Percentiles rank a stretch among this genome's conserved stretches.
Evolutionary conservation across 1,140 invertebrate species (phyloP).

Genomic region (Drosophila ficusphila): DNA sequence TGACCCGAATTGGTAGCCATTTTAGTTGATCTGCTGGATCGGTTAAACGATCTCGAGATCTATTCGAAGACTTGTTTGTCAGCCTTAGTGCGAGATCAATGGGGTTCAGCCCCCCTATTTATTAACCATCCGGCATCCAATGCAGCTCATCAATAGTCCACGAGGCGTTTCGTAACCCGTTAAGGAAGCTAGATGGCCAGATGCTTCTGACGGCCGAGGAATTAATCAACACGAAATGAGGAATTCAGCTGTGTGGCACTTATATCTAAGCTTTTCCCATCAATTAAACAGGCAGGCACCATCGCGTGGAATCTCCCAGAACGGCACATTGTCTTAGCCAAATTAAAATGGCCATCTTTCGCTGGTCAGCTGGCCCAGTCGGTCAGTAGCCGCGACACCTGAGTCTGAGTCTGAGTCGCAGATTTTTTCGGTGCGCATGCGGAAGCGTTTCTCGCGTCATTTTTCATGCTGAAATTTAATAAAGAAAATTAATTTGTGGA

Average conservation of each 20-base stretch:
- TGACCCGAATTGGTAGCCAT: slow-evolving; percentile 8
- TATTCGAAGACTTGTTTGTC: slow-evolving; percentile 12
- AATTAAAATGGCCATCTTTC: slow-evolving; percentile 59
- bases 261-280: slow-evolving; percentile 44
- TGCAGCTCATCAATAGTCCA: slow-evolving; percentile 46
- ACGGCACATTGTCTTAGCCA: slow-evolving; percentile 80
- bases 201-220: slow-evolving; percentile 10
- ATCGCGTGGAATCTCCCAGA: slow-evolving; percentile 52
- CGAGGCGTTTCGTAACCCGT: slow-evolving; percentile 24
- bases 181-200: slow-evolving; percentile 14
- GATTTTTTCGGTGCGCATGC: slow-evolving; percentile 64
- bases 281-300: slow-evolving; percentile 71
- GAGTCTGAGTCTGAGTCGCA: slow-evolving; percentile 39
- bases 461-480: slow-evolving; percentile 83
- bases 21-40: slow-evolving; percentile 17
- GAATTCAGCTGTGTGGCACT: slow-evolving; percentile 46
- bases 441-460: slow-evolving; percentile 82
- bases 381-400: slow-evolving; percentile 61
- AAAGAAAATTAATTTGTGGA: slow-evolving; percentile 83
- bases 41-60: slow-evolving; percentile 8
- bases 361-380: slow-evolving; percentile 20
- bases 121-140: slow-evolving; percentile 6
- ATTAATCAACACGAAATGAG: slow-evolving; percentile 64
- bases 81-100: slow-evolving; percentile 32
- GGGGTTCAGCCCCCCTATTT: slow-evolving; percentile 20